A percentile compares a stretch with the other conserved stretches of the same genome.
Conservation (phyloP, 2,113 vertebrate genomes). For the Ptyas mucosa region DNA sequence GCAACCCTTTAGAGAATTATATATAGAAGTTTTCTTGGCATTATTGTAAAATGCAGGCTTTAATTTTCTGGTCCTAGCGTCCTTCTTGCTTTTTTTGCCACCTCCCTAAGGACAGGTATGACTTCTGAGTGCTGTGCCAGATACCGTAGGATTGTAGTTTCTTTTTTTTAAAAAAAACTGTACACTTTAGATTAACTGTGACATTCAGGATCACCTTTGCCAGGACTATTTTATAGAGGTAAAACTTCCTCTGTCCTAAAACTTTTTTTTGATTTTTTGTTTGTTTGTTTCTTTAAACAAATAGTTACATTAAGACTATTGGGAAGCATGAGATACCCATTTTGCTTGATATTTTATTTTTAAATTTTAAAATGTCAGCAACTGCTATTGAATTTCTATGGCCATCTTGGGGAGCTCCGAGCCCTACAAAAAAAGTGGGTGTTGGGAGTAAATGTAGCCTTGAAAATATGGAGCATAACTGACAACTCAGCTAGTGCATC, state of each 20-base stretch:
- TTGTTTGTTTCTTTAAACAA: not conserved
- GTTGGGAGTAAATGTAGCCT: not conserved
- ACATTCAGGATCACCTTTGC: not conserved
- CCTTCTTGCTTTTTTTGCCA: not conserved
- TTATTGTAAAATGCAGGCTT: not conserved
- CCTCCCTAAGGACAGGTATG: not conserved
- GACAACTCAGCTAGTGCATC: not conserved
- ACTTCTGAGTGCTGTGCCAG: not conserved
- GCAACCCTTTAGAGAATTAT: not conserved
- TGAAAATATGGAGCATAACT: not conserved
- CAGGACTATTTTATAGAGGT: not conserved
- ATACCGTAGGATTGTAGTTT: not conserved
- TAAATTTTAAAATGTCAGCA: not conserved
- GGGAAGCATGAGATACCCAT: not conserved
- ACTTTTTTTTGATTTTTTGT: not conserved
- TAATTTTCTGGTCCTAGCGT: not conserved
- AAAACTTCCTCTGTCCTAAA: not conserved
- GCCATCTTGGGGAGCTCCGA: not conserved
- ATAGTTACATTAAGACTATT: not conserved
- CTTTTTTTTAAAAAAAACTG: not conserved
- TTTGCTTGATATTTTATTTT: not conserved
- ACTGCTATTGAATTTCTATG: not conserved
- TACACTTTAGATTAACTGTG: not conserved
- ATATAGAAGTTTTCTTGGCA: not conserved
- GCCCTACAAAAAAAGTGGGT: not conserved